These are phyloP conservation scores for Aporrectodea caliginosa DNA, from an alignment of 1,140 invertebrate species.

Conservation along the genomic window DNA sequence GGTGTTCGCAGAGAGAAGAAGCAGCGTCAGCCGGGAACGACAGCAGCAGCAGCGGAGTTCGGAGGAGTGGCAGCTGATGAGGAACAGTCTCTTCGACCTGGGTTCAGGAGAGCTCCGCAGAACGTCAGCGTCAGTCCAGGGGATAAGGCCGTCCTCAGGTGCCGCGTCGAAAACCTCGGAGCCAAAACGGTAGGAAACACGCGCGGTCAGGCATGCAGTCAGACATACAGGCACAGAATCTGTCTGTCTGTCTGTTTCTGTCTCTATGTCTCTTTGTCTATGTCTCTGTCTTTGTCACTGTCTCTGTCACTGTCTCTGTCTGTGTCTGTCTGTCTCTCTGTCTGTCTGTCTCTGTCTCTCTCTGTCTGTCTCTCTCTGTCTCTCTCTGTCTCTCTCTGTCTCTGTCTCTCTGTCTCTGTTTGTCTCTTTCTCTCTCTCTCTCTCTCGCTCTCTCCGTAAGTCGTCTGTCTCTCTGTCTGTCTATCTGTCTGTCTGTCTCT, in stretches of 20 bases:
- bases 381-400: background rate
- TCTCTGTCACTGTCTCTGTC: background rate
- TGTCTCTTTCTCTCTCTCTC: too few relatives aligned
- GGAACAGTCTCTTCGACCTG: too few relatives aligned
- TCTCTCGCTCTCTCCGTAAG: too few relatives aligned
- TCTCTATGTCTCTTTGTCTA: background rate
- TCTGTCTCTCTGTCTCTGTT: too few relatives aligned
- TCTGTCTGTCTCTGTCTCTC: background rate
- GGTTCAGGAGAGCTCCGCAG: conserved; percentile 5
- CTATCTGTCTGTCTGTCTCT: background rate
- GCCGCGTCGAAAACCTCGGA: conserved; percentile 13
- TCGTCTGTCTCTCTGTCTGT: background rate
- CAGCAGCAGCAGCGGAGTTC: too few relatives aligned
- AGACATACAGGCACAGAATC: too few relatives aligned
- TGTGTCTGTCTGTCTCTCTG: background rate
- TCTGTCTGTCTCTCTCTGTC: background rate
- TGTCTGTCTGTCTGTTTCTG: background rate
- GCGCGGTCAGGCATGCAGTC: too few relatives aligned
- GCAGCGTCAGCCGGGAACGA: too few relatives aligned
- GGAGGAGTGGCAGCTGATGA: too few relatives aligned
- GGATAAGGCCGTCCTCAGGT: conserved; percentile 1
- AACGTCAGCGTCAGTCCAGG: conserved; percentile 4
- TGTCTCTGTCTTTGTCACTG: background rate
- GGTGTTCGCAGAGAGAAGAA: too few relatives aligned
- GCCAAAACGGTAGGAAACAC: conserved; percentile 15